Base-by-base conservation (phyloP, 2,888 invertebrate genomes). In the Eupsilia transversa region DNA sequence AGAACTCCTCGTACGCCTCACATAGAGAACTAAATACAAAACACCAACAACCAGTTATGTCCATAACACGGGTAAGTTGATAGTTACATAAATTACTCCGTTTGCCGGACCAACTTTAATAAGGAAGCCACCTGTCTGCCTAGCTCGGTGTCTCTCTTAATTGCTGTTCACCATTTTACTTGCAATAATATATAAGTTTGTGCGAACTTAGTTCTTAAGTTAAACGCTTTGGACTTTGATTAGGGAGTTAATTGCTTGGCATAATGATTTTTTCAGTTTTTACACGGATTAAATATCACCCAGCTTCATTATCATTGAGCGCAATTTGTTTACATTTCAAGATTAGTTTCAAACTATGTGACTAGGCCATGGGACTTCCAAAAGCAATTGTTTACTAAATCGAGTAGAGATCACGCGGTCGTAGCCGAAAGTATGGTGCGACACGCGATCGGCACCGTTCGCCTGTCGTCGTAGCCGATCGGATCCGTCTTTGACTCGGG, bases 81-180 rank as follows among this genome's bases (percentile, higher is more conserved):
- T 81, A 81, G 74, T 81, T 67, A 83, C 66, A 92, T 93, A 93
- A 93, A 92, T 93, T 92, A 90, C 90, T 85, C 86, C 86, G 80
- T 74, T 82, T 88, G 87, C 86, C 80, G 85, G 88, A 84, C 80
- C 64, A 90, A 92, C 87, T 94, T 95, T 94, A 95, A 94, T 95
- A 94, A 94, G 93, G 93, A 92, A 92, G 90, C 93, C 94, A 94
- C 93, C 95, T 95, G 94, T 93, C 94, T 90, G 81, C 88, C 84
- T 60, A 84, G 88, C 71, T 86, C 86, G 88, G 91, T 92, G 92
- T 90, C 54, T 88, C 90, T 91, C 93, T 93, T 94, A 94, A 94
- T 95, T 94, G 91, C 91, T 88, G 87, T 90, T 89, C 84, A 86
- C 75, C 79, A 76, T 86, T 86, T 86, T 77, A 87, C 86, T 76